Evolutionary conservation across 2,113 vertebrate genomes (phyloP).

Genomic region (Aythya baeri): DNA sequence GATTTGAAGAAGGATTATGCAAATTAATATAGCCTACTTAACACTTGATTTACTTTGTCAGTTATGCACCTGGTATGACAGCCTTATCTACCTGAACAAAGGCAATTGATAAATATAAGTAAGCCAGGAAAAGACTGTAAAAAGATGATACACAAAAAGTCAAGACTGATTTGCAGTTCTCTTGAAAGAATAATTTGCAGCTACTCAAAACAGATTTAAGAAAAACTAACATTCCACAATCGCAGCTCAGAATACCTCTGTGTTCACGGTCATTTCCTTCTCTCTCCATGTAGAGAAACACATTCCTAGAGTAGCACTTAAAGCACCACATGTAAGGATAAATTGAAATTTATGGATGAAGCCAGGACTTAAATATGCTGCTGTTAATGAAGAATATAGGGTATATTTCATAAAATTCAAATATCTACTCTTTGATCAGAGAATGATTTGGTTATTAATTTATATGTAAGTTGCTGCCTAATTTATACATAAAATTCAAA

Average conservation of each 20-base stretch:
- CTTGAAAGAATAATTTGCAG: neutral
- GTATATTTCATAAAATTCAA: neutral
- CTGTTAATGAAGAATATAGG: neutral
- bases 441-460: neutral
- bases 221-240: neutral
- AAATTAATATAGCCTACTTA: slow-evolving; percentile 56
- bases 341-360: neutral
- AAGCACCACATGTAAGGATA: neutral
- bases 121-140: neutral
- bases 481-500: neutral
- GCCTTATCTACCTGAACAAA: neutral
- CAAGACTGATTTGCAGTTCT: neutral
- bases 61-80: neutral
- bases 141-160: neutral
- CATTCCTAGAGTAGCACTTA: neutral
- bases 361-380: neutral
- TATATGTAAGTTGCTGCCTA: neutral
- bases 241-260: neutral
- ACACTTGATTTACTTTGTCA: slow-evolving; percentile 46
- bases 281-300: neutral
- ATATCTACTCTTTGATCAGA: neutral
- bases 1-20: slow-evolving; percentile 55
- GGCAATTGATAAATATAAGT: neutral
- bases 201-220: neutral
- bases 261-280: neutral